Base-by-base conservation (phyloP, 2,113 vertebrate genomes). In the Hyperoodon ampullatus region DNA sequence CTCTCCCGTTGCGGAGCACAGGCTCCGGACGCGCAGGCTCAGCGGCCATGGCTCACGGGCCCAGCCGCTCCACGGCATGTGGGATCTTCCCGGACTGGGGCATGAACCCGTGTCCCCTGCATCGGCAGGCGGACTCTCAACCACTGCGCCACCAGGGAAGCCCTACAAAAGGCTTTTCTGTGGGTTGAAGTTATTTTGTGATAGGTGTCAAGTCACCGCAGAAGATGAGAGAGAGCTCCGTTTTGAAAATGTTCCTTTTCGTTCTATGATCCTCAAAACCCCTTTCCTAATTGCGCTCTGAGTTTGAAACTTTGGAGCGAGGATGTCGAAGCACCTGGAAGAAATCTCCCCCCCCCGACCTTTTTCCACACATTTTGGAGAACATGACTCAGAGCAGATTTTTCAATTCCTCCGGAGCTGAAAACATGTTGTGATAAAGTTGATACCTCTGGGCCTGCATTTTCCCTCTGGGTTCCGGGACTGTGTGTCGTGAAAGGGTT, bases 301-400 rank as follows among this genome's bases (percentile, higher is more conserved):
- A 75, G 60, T 42, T 66, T 35, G 6, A 50, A 60, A 70, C 77
- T 87, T 33, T 42, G 63, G 39, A 60, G 14, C 78, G 71, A 72
- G 35, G 90, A 33, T 19, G 16, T 75, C 42, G 28, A n/a, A 85
- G 44, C 65, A 65, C 91, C 53, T 71, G 80, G 63, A 70, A 78
- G 66, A 93, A 85, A 92, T 23, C 12, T 2, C 9, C 81, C 33
- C 81, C 33, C 70, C 74, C 44, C 26, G 7, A 42, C 74, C 35
- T 84, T 94, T 80, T 53, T 85, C 63, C 44, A 42, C 71, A 61
- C 65, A 71, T 75, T 90, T 63, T 78, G 42, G 55, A 80, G 75
- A 88, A 93, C 42, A 23, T 95, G 96, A 92, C 92, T 42, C 33
- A 82, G 82, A 70, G 68, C 28, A 12, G 88, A 81, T 78, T 96